phyloP scores from a whole-genome alignment of 2,888 invertebrate species.

The Drosophila infuscata region DNA sequence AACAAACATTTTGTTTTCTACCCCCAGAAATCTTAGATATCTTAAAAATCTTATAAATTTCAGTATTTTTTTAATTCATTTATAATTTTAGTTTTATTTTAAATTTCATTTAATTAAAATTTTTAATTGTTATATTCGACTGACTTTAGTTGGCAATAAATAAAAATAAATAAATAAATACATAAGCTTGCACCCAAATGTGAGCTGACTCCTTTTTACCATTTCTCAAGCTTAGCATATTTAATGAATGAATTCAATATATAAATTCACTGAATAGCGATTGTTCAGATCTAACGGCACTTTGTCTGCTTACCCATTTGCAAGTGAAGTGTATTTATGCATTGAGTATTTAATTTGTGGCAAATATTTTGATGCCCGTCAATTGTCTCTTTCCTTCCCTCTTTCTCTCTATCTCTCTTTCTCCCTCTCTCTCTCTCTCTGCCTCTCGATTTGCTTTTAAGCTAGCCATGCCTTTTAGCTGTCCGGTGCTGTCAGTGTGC shows the following conservation, averaged over 20 bases:
- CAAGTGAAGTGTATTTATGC: neutral
- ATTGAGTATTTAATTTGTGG: slow-evolving; percentile 17
- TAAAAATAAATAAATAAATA: too few relatives aligned
- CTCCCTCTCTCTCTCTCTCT: neutral
- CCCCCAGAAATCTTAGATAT: too few relatives aligned
- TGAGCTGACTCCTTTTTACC: neutral
- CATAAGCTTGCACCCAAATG: neutral
- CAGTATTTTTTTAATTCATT: too few relatives aligned
- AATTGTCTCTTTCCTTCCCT: neutral
- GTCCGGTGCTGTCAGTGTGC: neutral
- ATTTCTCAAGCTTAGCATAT: neutral
- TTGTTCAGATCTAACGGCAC: neutral
- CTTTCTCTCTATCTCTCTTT: neutral
- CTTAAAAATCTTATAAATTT: too few relatives aligned
- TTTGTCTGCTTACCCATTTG: neutral
- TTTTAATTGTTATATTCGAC: too few relatives aligned
- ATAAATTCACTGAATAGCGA: neutral
- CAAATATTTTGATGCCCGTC: slow-evolving; percentile 13
- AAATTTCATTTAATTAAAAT: too few relatives aligned
- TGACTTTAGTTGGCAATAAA: too few relatives aligned
- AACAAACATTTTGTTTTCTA: too few relatives aligned
- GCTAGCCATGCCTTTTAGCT: slow-evolving; percentile 12
- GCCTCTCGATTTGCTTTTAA: neutral
- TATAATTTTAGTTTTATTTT: too few relatives aligned
- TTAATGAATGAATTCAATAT: neutral